phyloP scores from a whole-genome alignment of 2,113 vertebrate genomes.

The Sceloporus tristichus region DNA sequence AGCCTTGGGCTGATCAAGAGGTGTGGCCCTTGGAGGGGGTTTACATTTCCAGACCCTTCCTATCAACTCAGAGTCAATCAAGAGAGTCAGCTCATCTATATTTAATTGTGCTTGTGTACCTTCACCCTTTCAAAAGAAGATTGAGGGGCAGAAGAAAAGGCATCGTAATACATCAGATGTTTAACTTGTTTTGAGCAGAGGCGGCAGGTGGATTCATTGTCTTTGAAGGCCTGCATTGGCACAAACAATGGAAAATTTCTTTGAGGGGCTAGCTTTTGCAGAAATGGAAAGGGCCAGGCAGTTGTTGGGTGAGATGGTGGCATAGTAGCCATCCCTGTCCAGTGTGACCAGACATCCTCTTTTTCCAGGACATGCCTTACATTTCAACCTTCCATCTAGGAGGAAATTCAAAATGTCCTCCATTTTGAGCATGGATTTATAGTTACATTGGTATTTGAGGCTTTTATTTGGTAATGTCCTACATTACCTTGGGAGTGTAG shows the following conservation, averaged over 20 bases:
- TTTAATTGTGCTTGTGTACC: conserved; percentile 70
- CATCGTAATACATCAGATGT: conserved; percentile 42
- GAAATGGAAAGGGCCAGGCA: neutral
- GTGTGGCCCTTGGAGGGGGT: conserved; percentile 69
- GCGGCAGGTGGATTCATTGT: conserved; percentile 56
- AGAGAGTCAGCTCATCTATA: conserved; percentile 72
- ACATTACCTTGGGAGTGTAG: neutral
- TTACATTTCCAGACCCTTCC: conserved; percentile 74
- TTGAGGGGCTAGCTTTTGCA: neutral
- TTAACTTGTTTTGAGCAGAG: neutral
- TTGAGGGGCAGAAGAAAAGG: neutral
- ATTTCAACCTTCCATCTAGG: no score
- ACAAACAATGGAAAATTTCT: conserved; percentile 1
- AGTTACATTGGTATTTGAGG: no score
- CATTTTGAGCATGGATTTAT: no score
- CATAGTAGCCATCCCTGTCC: neutral
- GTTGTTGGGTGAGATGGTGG: neutral
- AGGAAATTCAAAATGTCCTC: no score
- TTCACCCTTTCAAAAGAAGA: conserved; percentile 13
- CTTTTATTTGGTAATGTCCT: no score
- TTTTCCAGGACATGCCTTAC: no score
- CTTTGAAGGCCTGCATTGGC: conserved; percentile 10
- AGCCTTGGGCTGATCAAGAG: conserved; percentile 64
- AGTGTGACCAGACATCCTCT: neutral
- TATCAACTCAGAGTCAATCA: conserved; percentile 70